Base-by-base conservation (phyloP, 2,888 invertebrate genomes). In the Plagiodera versicolora region DNA sequence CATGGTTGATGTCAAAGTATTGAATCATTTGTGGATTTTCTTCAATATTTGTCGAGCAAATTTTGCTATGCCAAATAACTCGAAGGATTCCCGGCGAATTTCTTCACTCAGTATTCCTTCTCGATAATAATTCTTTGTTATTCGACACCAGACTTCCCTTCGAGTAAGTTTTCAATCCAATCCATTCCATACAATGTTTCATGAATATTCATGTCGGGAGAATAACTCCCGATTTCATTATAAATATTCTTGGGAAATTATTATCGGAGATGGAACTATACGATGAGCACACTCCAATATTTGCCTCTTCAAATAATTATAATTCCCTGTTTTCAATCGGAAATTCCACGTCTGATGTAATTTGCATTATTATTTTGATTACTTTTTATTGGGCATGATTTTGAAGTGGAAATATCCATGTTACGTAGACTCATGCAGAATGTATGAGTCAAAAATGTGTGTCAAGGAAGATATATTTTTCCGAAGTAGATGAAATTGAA, bases 231-330 rank as follows among this genome's bases (percentile, higher is more conserved):
- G 28, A 60, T 56, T 45, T 9, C 46, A 56, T 52, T 48, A 56
- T 51, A 52, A 52, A 60, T 60, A 56, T 56, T 53, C 52, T 49
- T 52, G 28, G 32, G 28, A 39, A 60, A 39, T 28, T 45, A 51
- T 56, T 51, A 52, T 46, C 47, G 49, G 47, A 60, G 60, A 52
- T 65, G 66, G 67, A 67, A 69, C 65, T 70, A 67, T 67, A 32
- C 32, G 70, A 69, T 70, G 54, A 52, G 56, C 39, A 39, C 51
- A 56, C 58, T 63, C 60, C 63, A 74, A 77, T 76, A 76, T 77
- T 76, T 76, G 75, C 74, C 72, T 75, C 75, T 75, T 75, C 74
- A 75, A 76, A 76, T 76, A 77, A 76, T 76, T 75, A 75, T 72
- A 74, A 75, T 74, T 73, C 75, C 74, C 74, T 73, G 74, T 75